Percentiles rank a stretch among this genome's conserved stretches.
phyloP scores from a whole-genome alignment of 2,888 invertebrate genomes.

The Melinopterus prodromus region DNA sequence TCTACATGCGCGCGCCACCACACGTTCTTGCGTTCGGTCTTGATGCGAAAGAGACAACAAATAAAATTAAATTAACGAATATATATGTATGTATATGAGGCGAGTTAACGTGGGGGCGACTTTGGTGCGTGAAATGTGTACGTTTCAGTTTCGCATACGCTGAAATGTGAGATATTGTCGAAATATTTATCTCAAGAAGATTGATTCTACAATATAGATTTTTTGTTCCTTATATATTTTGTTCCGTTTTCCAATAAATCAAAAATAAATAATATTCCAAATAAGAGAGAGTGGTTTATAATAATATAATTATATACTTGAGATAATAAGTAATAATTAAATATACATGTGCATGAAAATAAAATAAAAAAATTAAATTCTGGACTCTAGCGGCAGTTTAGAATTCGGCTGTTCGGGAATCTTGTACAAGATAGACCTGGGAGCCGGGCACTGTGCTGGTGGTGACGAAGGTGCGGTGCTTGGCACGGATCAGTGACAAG shows the following conservation, averaged over 20 bases:
- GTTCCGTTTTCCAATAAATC: conserved; percentile 17
- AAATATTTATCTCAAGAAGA: not conserved
- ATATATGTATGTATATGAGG: not conserved
- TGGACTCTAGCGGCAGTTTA: conserved; percentile 49
- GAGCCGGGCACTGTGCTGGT: conserved; percentile 92
- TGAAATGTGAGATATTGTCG: not conserved
- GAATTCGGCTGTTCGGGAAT: conserved; percentile 67
- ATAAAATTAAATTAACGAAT: not conserved
- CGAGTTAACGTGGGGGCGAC: conserved; percentile 19
- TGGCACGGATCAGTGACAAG: conserved; percentile 93
- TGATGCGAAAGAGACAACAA: conserved; percentile 13
- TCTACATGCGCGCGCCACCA: conserved; percentile 15
- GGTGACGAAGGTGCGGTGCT: conserved; percentile 98
- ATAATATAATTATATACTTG: conserved; percentile 41
- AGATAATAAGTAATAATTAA: conserved; percentile 36
- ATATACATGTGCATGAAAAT: conserved; percentile 55
- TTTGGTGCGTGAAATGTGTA: conserved; percentile 48
- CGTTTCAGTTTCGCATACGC: conserved; percentile 43
- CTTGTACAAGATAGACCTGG: conserved; percentile 90
- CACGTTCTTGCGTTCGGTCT: conserved; percentile 8
- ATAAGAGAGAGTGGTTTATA: conserved; percentile 51
- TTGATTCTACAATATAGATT: not conserved
- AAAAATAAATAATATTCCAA: conserved; percentile 42
- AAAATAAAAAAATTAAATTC: conserved; percentile 50
- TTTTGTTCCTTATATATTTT: conserved; percentile 11